Conservation (phyloP, 2,888 invertebrate species). For the Ichneumon xanthorius region DNA sequence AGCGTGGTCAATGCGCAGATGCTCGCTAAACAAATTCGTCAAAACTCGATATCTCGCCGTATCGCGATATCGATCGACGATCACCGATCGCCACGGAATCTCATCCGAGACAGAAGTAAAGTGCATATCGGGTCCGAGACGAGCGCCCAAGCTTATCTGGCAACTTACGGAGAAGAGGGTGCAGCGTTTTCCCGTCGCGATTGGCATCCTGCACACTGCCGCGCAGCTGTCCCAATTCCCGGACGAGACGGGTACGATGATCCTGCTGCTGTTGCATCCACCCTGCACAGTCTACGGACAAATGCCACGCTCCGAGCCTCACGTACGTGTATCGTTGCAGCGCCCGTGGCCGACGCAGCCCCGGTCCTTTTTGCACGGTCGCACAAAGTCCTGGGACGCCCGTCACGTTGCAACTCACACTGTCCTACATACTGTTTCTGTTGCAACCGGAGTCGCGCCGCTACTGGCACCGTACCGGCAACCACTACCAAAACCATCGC, state of each 20-base stretch:
- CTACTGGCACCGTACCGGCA: no score
- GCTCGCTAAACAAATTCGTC: no score
- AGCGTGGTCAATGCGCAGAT: no score
- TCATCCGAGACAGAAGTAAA: neutral
- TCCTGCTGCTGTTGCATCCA: conserved; percentile 26
- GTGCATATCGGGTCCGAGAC: neutral
- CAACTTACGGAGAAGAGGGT: conserved; percentile 18
- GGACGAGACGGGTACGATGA: conserved; percentile 61
- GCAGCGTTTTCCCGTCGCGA: conserved; percentile 38
- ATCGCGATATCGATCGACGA: neutral
- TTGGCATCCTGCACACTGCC: conserved; percentile 40
- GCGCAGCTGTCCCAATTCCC: conserved; percentile 69
- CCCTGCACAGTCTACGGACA: neutral
- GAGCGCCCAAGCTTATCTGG: conserved; percentile 3
- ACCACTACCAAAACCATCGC: neutral
- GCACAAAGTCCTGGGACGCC: conserved; percentile 62
- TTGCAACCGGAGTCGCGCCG: neutral
- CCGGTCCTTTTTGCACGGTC: conserved; percentile 68
- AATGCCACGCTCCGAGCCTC: conserved; percentile 41
- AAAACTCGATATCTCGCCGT: no score
- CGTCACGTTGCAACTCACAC: conserved; percentile 45
- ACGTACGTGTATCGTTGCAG: conserved; percentile 35
- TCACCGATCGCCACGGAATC: neutral
- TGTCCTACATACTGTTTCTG: conserved; percentile 4
- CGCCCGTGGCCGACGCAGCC: conserved; percentile 36